Evolutionary conservation across 2,797 vertebrate species (phyloP).

Genomic region (Fundulus diaphanus): DNA sequence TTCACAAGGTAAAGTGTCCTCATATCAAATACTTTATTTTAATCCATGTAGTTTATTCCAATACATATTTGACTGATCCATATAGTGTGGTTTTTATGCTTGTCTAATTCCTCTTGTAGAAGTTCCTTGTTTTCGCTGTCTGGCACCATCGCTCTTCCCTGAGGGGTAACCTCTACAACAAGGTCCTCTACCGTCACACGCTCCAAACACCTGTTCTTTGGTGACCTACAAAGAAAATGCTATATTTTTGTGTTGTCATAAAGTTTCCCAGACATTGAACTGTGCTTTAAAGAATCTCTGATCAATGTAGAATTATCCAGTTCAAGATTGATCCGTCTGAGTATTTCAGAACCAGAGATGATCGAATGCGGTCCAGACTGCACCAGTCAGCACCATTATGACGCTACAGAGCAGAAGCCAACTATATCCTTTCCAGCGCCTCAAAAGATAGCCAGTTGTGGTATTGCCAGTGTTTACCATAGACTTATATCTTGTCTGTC

Average conservation of each 20-base stretch:
- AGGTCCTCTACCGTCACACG: no score
- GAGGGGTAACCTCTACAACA: no score
- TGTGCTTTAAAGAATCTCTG: background rate
- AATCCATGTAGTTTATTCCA: no score
- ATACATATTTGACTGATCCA: no score
- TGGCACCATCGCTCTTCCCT: no score
- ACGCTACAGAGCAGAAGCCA: background rate
- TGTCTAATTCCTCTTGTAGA: no score
- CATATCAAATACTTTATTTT: no score
- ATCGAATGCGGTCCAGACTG: background rate
- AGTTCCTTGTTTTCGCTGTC: no score
- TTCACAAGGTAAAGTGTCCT: no score
- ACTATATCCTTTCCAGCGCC: background rate
- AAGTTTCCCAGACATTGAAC: background rate
- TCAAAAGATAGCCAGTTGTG: background rate
- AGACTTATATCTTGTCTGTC: background rate
- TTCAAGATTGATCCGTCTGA: background rate
- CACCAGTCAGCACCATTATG: background rate
- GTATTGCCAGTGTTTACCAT: background rate
- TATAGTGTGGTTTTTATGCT: no score
- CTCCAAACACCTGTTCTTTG: no score
- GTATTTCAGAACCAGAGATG: background rate
- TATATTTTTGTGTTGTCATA: background rate
- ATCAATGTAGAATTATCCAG: background rate
- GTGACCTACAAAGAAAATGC: no score